A percentile compares a stretch with the other conserved stretches of the same genome.
These are phyloP conservation scores for Thymelicus sylvestris DNA, from an alignment of 2,888 invertebrate species.

Conservation along the genomic window DNA sequence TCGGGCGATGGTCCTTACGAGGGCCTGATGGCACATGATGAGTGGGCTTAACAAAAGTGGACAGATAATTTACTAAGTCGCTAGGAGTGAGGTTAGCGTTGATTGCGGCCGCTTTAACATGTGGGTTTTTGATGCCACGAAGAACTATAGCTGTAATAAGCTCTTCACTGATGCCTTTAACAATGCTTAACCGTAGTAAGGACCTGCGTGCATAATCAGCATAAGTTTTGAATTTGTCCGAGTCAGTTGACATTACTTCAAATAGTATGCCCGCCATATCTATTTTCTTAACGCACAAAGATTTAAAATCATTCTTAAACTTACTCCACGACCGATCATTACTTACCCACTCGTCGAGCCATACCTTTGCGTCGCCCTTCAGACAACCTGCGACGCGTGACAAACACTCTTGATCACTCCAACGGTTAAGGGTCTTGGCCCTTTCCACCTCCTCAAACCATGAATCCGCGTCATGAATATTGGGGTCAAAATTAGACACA, in stretches of 20 bases:
- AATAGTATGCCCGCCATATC: conserved; percentile 4
- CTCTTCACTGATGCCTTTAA: conserved; percentile 10
- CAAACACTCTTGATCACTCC: conserved; percentile 1
- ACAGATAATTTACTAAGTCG: too few species aligned
- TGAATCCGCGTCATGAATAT: background rate
- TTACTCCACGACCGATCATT: background rate
- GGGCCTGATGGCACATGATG: too few species aligned
- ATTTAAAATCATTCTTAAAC: background rate
- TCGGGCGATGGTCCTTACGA: too few species aligned
- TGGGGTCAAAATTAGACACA: conserved; percentile 2
- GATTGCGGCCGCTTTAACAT: too few species aligned
- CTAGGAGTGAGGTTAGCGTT: too few species aligned
- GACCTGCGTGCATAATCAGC: conserved; percentile 5
- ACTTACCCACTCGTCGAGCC: background rate
- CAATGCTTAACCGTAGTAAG: background rate
- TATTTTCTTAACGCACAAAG: background rate
- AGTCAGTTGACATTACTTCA: background rate
- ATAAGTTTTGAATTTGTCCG: background rate
- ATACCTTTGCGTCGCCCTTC: background rate
- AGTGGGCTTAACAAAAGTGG: too few species aligned
- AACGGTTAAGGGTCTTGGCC: background rate
- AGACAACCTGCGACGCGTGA: background rate
- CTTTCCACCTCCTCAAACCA: conserved; percentile 2
- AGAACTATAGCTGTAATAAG: background rate
- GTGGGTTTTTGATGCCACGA: background rate